Evolutionary conservation across 2,888 invertebrate genomes (phyloP).

Genomic region (Cactoblastis cactorum): DNA sequence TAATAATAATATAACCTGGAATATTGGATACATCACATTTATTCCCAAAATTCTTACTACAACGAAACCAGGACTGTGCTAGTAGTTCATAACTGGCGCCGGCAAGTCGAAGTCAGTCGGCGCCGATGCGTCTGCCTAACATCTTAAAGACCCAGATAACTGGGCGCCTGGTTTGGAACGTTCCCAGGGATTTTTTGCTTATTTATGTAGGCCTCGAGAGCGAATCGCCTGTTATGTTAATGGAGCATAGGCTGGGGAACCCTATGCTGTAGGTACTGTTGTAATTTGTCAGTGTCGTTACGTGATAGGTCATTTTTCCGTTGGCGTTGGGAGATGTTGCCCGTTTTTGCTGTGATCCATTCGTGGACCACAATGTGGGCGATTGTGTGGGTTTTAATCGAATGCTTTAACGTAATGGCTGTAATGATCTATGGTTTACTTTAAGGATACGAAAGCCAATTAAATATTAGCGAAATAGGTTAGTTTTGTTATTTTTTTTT

Average conservation of each 20-base stretch:
- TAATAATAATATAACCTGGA: too few species aligned
- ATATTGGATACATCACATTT: too few species aligned
- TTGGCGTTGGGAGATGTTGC: constrained; percentile 28
- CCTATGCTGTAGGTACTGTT: constrained; percentile 57
- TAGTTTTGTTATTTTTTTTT: too few species aligned
- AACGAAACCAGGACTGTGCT: too few species aligned
- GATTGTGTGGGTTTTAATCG: background rate
- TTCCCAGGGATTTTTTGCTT: constrained; percentile 71
- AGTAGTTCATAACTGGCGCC: constrained; percentile 42
- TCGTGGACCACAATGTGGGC: background rate
- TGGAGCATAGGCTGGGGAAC: constrained; percentile 55
- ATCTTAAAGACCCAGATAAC: constrained; percentile 43
- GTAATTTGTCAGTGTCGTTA: constrained; percentile 67
- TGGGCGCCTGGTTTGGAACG: constrained; percentile 58
- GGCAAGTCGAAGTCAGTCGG: constrained; percentile 44
- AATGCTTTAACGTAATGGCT: background rate
- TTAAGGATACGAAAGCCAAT: background rate
- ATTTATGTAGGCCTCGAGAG: constrained; percentile 70
- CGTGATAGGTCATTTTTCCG: constrained; percentile 49
- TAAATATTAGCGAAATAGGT: too few species aligned
- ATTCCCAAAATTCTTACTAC: too few species aligned
- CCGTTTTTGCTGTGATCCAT: constrained; percentile 21
- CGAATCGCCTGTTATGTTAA: constrained; percentile 67
- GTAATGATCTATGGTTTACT: background rate
- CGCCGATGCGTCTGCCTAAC: constrained; percentile 72